Evolutionary conservation across 2,113 vertebrate species (phyloP).

Genomic region (Barnardius zonarius): DNA sequence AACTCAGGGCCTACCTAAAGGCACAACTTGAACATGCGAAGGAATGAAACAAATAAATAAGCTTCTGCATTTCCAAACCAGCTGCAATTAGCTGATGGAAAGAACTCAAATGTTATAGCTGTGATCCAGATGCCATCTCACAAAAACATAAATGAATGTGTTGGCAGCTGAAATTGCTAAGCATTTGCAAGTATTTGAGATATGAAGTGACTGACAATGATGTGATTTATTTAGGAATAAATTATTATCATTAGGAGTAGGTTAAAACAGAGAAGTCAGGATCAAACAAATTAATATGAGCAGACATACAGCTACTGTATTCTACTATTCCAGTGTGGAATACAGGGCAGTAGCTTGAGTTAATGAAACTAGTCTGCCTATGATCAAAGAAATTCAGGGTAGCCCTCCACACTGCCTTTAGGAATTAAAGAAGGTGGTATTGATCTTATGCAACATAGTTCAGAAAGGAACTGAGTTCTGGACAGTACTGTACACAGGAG

Average conservation of each 20-base stretch:
- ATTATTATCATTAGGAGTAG: not conserved
- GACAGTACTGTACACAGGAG: not conserved
- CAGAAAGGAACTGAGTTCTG: not conserved
- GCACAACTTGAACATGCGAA: not conserved
- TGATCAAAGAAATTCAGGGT: conserved; percentile 26
- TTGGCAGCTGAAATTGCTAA: conserved; percentile 52
- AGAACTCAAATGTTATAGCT: conserved; percentile 18
- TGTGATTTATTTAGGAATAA: conserved; percentile 20
- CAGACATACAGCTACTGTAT: not conserved
- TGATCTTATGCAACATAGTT: not conserved
- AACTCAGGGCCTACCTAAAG: not conserved
- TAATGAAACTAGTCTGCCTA: not conserved
- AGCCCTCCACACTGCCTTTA: not conserved
- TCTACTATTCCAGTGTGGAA: not conserved
- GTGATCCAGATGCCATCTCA: conserved; percentile 43
- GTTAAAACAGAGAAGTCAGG: not conserved
- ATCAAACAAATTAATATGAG: not conserved
- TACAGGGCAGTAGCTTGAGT: not conserved
- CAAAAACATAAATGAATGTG: conserved; percentile 37
- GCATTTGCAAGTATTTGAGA: conserved; percentile 34
- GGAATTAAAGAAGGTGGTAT: not conserved
- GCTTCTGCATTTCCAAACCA: not conserved
- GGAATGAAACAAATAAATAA: conserved; percentile 14
- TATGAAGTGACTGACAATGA: conserved; percentile 9
- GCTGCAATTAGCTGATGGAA: conserved; percentile 57